Evolutionary conservation across 2,888 invertebrate species (phyloP).

Genomic region (Caenorhabditis becei): DNA sequence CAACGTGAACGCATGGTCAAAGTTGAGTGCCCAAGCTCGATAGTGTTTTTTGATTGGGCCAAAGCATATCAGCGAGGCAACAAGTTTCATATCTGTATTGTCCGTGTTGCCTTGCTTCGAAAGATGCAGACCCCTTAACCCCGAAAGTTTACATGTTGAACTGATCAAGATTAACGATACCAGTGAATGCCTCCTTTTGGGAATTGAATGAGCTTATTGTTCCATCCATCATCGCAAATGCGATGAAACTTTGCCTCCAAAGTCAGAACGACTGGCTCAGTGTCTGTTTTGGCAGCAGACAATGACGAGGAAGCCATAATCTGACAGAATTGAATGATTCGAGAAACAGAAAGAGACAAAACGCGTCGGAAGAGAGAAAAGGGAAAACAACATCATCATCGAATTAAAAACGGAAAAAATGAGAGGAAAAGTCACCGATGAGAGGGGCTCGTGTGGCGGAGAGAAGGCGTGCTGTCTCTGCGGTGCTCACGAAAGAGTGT

Average conservation of each 20-base stretch:
- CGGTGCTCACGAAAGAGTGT: background rate
- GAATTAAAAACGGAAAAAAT: background rate
- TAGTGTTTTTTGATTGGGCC: slow-evolving; percentile 17
- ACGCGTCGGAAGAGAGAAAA: background rate
- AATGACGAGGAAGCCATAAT: background rate
- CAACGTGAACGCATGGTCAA: slow-evolving; percentile 33
- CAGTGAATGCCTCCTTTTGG: slow-evolving; percentile 38
- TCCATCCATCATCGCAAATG: background rate
- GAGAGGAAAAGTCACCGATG: background rate
- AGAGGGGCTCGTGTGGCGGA: background rate
- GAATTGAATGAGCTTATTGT: slow-evolving; percentile 34
- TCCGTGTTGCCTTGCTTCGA: background rate
- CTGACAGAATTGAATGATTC: background rate
- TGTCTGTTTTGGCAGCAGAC: background rate
- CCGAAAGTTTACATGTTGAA: background rate
- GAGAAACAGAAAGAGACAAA: background rate
- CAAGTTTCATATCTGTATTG: background rate
- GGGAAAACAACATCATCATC: background rate
- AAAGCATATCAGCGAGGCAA: slow-evolving; percentile 24
- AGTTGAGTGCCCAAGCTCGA: slow-evolving; percentile 17
- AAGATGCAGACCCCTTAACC: slow-evolving; percentile 34
- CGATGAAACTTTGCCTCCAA: slow-evolving; percentile 32
- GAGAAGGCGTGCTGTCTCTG: background rate
- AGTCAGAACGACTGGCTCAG: slow-evolving; percentile 20
- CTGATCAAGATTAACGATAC: background rate